Percentiles rank a stretch among this genome's conserved stretches.
These are phyloP conservation scores for Linepithema humile DNA, from an alignment of 1,140 invertebrate species.

Conservation along the genomic window DNA sequence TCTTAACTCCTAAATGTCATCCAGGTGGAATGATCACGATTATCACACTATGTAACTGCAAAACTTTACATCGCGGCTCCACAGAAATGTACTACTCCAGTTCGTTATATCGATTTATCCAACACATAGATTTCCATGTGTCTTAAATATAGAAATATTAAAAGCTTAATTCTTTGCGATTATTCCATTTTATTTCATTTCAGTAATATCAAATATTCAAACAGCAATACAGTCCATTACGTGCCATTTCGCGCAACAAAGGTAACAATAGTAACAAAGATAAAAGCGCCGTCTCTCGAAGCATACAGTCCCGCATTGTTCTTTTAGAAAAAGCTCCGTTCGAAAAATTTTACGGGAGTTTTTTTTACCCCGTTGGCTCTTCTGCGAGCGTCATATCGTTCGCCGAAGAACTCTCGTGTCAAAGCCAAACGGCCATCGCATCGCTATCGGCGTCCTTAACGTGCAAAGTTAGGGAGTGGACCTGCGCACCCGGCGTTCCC, in stretches of 20 bases:
- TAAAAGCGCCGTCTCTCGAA: not conserved
- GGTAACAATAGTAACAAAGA: conserved; percentile 27
- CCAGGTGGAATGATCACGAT: conserved; percentile 52
- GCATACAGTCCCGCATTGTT: not conserved
- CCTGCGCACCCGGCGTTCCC: conserved; percentile 10
- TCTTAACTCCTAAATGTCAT: conserved; percentile 55
- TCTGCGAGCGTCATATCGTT: conserved; percentile 26
- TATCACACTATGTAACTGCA: conserved; percentile 38
- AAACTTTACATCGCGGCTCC: conserved; percentile 13
- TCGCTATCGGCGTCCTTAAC: conserved; percentile 67
- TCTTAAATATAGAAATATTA: not conserved
- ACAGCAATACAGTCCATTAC: not conserved
- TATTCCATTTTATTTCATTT: not conserved
- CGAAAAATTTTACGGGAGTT: conserved; percentile 36
- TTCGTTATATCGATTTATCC: not conserved
- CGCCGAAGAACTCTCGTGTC: conserved; percentile 56
- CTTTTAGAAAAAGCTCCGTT: conserved; percentile 32
- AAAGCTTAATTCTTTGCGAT: not conserved
- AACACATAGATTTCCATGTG: not conserved
- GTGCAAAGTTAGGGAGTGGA: conserved; percentile 61
- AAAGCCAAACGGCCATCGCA: conserved; percentile 63
- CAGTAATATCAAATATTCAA: conserved; percentile 3
- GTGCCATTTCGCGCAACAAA: not conserved
- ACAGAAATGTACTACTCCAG: not conserved
- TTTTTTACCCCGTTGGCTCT: conserved; percentile 10